Base-by-base conservation (phyloP, 2,888 invertebrate genomes). In the Sarcophaga rosellei region DNA sequence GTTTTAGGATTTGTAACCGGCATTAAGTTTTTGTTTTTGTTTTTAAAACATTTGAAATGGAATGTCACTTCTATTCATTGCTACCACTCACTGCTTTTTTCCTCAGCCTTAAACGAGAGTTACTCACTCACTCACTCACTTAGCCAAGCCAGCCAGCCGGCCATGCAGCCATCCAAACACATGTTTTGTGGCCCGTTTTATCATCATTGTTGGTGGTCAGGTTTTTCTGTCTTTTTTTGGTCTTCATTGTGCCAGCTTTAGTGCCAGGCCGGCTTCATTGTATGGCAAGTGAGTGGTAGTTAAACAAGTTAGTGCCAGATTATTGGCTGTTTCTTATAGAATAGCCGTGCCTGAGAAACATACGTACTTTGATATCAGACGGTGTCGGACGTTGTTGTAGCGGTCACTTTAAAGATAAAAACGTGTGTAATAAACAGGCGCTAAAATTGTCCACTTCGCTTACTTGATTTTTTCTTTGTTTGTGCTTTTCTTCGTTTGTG, bases 191-290 rank as follows among this genome's bases (percentile, higher is more conserved):
- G 35, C 35, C 35, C 35, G 35, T 35, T 35, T 35, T 11, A 21
- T 78, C 74, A 74, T 70, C 81, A 75, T 78, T 85, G 85, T 68
- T 85, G 82, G 85, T 85, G 82, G 85, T 82, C 82, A 82, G 75
- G 65, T 79, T 85, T 75, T 53, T 35, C 4, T n/a, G n/a, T 23
- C n/a, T 57, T 57, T 57, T 57, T 63, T 17, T 59, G 20, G 2
- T 23, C 8, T 53, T 8, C 21, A 44, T 57, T 21, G 4, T 2
- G 17, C 2, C 57, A 35, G 35, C 4, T n/a, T 21, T 57, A n/a
- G 4, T 2, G 17, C 2, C 57, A 35, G 35, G 35, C 4, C 0
- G 3, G 17, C 23, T 35, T 35, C 35, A 35, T 35, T 47, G 69
- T 35, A 15, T 47, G 47, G 15, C 20, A 35, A 35, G 4, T 2